Base-by-base conservation (phyloP, 2,797 vertebrate genomes). In the Octomys mimax region DNA sequence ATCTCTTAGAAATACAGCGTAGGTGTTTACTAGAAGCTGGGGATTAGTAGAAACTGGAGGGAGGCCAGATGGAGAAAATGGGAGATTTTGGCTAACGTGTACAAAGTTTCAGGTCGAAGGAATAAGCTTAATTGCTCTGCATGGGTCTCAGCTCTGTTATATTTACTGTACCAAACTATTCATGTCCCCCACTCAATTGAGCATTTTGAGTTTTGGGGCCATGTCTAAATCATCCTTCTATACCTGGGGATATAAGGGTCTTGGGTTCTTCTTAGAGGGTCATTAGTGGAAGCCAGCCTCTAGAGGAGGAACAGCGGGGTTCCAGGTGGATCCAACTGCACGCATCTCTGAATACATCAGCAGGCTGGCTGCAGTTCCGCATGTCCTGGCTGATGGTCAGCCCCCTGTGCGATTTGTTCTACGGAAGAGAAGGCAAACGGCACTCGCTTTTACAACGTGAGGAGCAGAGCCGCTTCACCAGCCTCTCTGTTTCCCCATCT, bases 401-500 rank as follows among this genome's bases (percentile, higher is more conserved):
- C 16, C 13, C 7, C 42, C 61, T 85, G 26, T n/a, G 33, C 33
- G 6, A 79, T 92, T 92, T 78, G 39, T 3, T 90, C n/a, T 59
- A 21, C 73, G 19, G 13, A 42, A 16, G 12, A 61, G 49, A 92
- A 95, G 84, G 5, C 70, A 92, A 92, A 70, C 6, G 26, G 12
- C 33, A 97, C 95, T 97, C 77, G 96, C 94, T 95, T 97, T 95
- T 46, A 57, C 61, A 70, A 80, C 82, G 70, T 19, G 95, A 92
- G 92, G 94, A 59, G 54, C 24, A 70, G 83, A 64, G 22, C 31
- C 42, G 62, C 81, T 87, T 91, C 2, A 2, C 66, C 57, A 1
- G 19, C 68, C 13, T 96, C 46, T 94, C 83, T 71, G 94, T 92
- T 97, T 95, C 83, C 94, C 82, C 95, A 95, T 85, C 96, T 97